Evolutionary conservation across 2,888 invertebrate genomes (phyloP), one percentile per base, ranked within the genome.

Genomic region (Phasia obesa): DNA sequence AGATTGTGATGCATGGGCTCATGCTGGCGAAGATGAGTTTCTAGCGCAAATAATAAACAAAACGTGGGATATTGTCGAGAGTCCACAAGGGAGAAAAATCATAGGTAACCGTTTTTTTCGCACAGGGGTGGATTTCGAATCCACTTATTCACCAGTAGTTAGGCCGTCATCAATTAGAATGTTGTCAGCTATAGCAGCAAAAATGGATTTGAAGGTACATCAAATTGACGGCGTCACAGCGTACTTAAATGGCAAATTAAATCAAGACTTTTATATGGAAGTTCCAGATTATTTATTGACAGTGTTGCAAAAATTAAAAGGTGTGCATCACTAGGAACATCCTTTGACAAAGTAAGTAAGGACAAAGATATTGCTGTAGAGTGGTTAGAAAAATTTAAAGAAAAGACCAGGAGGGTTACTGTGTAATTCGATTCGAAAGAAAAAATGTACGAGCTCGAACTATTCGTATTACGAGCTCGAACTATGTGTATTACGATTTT

Each of bases 241-340:
- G 15, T 84, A 84, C 27, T 69, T 81, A 19, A 84, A 84, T 44
- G 84, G 84, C 2, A 62, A 80, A 17, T 42, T 84, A 2, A 49
- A 49, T 4, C 71, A 76, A 31, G 25, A 62, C 1, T 67, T 81
- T 31, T 81, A 31, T 19, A 74, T 84, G 81, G 65, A 84, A 64
- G 31, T 82, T 49, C 82, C 84, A 15, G 79, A 79, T 17, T 59
- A 69, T 67, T 59, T 82, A 19, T 38, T 19, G 6, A 42, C 38
- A 23, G 35, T 84, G 11, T 23, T 81, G n/a, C 51, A 25, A 27
- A 77, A 75, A 17, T 38, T 80, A 25, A 47, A 74, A 67, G 42
- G 35, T 31, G 60, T 67, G 13, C 53, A 13, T 67, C 71, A 3
- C 11, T 81, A 5, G 67, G 62, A 0, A 11, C 55, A 6, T 62